Base-by-base conservation (phyloP, 1,140 invertebrate species). In the Elysia chlorotica region DNA sequence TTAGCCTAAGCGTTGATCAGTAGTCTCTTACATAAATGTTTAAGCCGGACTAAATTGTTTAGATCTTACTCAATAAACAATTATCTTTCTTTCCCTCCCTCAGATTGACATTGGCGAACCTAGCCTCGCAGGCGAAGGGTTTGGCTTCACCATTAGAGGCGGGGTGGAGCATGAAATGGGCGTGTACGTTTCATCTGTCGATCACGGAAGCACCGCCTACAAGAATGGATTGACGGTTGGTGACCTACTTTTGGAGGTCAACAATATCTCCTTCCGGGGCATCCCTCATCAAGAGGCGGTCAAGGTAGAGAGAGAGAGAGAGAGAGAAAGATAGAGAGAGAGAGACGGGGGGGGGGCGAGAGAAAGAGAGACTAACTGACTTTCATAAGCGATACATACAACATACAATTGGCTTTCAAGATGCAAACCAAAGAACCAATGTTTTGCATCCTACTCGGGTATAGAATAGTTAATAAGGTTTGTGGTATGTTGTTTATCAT, bases 81-180 rank as follows among this genome's bases (percentile, higher is more conserved):
- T n/a, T n/a, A n/a, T n/a, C n/a, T n/a, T n/a, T n/a, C n/a, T n/a
- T n/a, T n/a, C n/a, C n/a, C 38, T 37, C 76, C 37, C 4, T 28
- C 30, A 69, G 67, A 37, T 69, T 3, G 54, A 69, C 31, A 23
- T 69, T 1, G 67, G 67, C 33, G 67, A 69, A 59, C 67, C 67
- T 4, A 25, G 59, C 25, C 6, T n/a, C 2, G 67, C 23, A 4
- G 75, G 74, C 2, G 36, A 73, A 17, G 80, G 80, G 23, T 83
- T 77, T 69, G 84, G 84, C 3, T 83, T 85, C 72, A 83, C 82
- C 57, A 83, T 85, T 21, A 71, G 84, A 38, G 84, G 84, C 1
- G 84, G 84, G 5, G 67, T 78, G 17, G 82, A 85, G 30, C 78
- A 79, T 61, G 83, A 82, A 30, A 74, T 85, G 35, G 83, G 82